A percentile compares a stretch with the other conserved stretches of the same genome.
Evolutionary conservation across 2,113 vertebrate genomes (phyloP).

Genomic region (Bungarus multicinctus): DNA sequence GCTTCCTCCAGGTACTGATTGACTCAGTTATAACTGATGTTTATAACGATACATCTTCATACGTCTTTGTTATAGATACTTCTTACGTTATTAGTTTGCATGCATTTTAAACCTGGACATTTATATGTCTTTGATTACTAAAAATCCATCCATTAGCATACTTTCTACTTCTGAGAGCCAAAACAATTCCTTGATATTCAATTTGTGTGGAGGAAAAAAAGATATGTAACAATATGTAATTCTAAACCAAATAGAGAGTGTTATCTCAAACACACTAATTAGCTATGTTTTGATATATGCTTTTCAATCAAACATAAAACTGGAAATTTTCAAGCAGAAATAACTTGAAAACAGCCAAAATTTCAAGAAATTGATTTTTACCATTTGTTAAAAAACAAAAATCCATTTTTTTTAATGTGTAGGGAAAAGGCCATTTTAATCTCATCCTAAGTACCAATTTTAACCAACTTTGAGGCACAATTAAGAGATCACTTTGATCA

Average conservation of each 20-base stretch:
- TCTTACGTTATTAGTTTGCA: not conserved
- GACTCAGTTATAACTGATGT: not conserved
- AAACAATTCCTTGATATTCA: not conserved
- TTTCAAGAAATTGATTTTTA: not conserved
- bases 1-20: no score
- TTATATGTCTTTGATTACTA: not conserved
- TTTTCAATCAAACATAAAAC: not conserved
- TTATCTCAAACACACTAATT: not conserved
- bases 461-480: not conserved
- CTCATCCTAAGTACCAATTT: not conserved
- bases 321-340: not conserved
- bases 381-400: not conserved
- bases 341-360: not conserved
- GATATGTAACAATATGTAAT: not conserved
- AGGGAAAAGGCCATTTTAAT: constrained; percentile 2
- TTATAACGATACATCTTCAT: not conserved
- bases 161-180: not conserved
- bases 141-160: not conserved
- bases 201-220: not conserved
- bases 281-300: not conserved
- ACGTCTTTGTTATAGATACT: not conserved
- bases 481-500: not conserved
- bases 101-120: not conserved
- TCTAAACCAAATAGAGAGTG: not conserved
- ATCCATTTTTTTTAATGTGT: not conserved